Conservation (phyloP, 2,797 vertebrate genomes). For the Mallotus villosus region DNA sequence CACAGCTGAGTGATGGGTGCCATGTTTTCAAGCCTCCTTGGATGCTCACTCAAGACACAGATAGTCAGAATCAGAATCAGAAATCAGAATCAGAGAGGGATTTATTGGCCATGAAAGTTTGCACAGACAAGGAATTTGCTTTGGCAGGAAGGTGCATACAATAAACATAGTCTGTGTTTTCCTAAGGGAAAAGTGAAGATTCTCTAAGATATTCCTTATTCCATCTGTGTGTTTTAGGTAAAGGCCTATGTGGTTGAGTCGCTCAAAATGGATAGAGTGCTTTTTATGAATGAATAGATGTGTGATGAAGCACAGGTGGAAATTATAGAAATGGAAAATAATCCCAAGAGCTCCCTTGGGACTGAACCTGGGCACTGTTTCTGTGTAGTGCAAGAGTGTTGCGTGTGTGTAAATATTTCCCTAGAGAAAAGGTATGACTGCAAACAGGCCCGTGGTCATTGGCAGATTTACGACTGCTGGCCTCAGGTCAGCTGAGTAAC, state of each 20-base stretch:
- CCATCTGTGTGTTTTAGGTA: background rate
- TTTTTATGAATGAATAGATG: background rate
- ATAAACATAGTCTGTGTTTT: background rate
- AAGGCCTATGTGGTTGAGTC: background rate
- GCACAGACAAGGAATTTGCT: too few species aligned
- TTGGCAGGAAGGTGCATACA: too few species aligned
- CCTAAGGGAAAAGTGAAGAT: background rate
- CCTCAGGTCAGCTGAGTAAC: conserved; percentile 60
- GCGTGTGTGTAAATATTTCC: conserved; percentile 1
- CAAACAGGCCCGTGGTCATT: conserved; percentile 8
- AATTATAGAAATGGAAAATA: background rate
- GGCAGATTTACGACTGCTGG: conserved; percentile 56
- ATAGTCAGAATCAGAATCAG: too few species aligned
- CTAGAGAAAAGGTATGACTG: conserved; percentile 12
- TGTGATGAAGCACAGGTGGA: background rate
- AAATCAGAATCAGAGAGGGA: too few species aligned
- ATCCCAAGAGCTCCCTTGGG: background rate
- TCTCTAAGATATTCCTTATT: background rate
- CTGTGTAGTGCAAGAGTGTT: background rate
- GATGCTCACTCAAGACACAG: too few species aligned
- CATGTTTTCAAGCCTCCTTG: too few species aligned
- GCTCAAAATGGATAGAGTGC: background rate
- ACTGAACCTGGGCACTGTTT: background rate
- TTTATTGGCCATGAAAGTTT: too few species aligned
- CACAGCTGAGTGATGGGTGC: too few species aligned